Evolutionary conservation across 2,888 invertebrate genomes (phyloP), one percentile per base, ranked within the genome.

Genomic region (Cantharis rufa): DNA sequence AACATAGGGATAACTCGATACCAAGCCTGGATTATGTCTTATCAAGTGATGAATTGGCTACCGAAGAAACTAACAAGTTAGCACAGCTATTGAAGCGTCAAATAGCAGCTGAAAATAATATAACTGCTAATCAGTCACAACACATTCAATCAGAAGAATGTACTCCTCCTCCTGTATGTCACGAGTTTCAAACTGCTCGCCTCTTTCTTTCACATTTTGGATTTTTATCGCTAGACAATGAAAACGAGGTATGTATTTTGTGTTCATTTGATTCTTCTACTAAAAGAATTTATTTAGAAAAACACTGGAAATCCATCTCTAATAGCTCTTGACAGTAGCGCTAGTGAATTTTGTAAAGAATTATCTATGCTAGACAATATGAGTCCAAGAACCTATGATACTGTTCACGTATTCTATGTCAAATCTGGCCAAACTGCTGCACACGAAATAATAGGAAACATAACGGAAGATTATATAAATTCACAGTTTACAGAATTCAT

Each of bases 171-270:
- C 90, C 93, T 2, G 93, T 95, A 3, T 95, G 95, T 82, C 94
- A 96, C 74, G 97, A 98, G 86, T 98, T 98, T 86, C 98, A 98
- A 89, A 98, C 98, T 0, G 96, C 98, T 1, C 91, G 99, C 70
- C 90, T 99, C 24, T 97, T 99, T 87, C 90, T 99, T 15, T 97
- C 98, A 3, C 98, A 99, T 88, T 97, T 99, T 88, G 99, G 99
- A 0, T 95, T 98, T 84, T 89, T 99, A 15, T 92, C 93, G 62
- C 90, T 93, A 62, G 90, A 90, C 78, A 87, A 86, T 3, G 80
- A 80, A 69, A 88, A 90, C 61, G 90, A 90, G 86, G 90, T 82
- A 77, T 79, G 76, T n/a, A n/a, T 70, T 69, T 21, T 15, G n/a
- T 24, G 10, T 64, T 32, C 15, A 62, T 69, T 62, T 13, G n/a